Percentiles rank a stretch among this genome's conserved stretches.
phyloP scores from a whole-genome alignment of 2,797 vertebrate species.

The Acanthurus tractus region DNA sequence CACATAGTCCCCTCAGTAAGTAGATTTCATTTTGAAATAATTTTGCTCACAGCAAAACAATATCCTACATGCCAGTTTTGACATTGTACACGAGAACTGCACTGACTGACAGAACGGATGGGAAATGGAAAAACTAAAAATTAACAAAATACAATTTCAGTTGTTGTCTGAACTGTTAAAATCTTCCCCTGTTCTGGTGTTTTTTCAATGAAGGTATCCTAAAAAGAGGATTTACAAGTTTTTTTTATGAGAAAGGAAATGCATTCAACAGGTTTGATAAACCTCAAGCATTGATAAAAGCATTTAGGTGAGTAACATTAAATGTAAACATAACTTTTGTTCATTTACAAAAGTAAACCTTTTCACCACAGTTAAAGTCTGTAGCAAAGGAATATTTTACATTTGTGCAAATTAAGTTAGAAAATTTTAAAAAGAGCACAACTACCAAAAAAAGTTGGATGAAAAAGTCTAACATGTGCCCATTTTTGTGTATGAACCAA shows the following conservation, averaged over 20 bases:
- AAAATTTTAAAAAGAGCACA: background rate
- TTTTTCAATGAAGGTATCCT: background rate
- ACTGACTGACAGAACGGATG: too few species aligned
- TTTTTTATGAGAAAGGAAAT: background rate
- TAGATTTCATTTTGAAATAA: conserved; percentile 19
- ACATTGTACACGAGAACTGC: background rate
- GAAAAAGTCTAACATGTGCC: background rate
- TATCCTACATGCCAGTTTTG: conserved; percentile 24
- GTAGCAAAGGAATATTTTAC: background rate
- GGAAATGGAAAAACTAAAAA: conserved; percentile 11
- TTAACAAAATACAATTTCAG: background rate
- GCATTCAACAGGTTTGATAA: background rate
- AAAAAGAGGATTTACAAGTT: background rate
- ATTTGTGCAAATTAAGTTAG: background rate
- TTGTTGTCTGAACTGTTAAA: background rate
- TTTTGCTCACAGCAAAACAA: conserved; percentile 1
- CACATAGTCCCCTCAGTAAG: conserved; percentile 35
- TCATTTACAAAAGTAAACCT: background rate
- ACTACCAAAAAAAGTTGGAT: background rate
- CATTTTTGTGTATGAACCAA: conserved; percentile 5
- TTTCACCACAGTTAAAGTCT: background rate
- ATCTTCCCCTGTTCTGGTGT: too few species aligned
- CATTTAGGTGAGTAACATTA: background rate
- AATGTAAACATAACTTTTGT: background rate
- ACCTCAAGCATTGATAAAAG: too few species aligned